Conservation (phyloP, 2,888 invertebrate genomes). For the Notodonta dromedarius region DNA sequence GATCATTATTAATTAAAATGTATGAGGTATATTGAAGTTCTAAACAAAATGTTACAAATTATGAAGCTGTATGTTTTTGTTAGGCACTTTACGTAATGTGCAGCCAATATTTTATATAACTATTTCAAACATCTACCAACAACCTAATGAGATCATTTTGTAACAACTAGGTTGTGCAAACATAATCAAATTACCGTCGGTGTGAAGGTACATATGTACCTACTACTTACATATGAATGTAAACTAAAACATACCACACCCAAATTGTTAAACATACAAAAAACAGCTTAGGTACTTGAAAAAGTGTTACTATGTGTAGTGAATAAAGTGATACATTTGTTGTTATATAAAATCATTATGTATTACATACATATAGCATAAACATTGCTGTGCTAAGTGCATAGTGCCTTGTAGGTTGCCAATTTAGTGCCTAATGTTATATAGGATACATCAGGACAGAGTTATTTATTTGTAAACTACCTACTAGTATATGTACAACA, state of each 20-base stretch:
- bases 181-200: background rate
- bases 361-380: constrained; percentile 56
- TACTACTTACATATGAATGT: background rate
- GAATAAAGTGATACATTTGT: constrained; percentile 52
- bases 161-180: background rate
- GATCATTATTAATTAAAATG: background rate
- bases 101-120: background rate
- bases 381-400: constrained; percentile 82
- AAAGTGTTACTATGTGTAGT: constrained; percentile 40
- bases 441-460: constrained; percentile 57
- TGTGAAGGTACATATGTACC: background rate
- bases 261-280: background rate
- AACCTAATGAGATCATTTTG: background rate
- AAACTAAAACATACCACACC: background rate
- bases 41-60: constrained; percentile 3
- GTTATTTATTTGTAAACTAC: constrained; percentile 47
- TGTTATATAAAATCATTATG: constrained; percentile 55
- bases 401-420: constrained; percentile 86
- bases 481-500: constrained; percentile 11
- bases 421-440: constrained; percentile 84
- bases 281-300: background rate
- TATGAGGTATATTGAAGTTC: background rate
- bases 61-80: constrained; percentile 1
- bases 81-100: constrained; percentile 3
- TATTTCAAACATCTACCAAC: background rate